These are phyloP conservation scores for Styela plicata DNA, from an alignment of 23 tunicate genomes.

Conservation along the genomic window DNA sequence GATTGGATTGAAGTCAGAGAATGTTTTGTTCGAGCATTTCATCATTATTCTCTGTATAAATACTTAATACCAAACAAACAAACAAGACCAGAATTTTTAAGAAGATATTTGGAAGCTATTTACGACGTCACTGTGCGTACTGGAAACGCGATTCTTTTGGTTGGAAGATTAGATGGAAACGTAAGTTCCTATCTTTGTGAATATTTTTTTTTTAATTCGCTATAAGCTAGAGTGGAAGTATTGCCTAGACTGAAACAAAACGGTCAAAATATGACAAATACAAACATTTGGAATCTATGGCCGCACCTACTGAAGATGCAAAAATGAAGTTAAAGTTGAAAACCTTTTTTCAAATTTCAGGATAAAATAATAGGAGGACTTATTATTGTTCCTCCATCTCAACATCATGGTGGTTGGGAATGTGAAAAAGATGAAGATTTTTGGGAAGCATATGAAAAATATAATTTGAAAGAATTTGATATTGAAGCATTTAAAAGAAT, in stretches of 20 bases:
- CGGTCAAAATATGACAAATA: too few species aligned
- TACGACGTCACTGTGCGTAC: slow-evolving; percentile 76
- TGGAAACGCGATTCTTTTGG: slow-evolving; percentile 53
- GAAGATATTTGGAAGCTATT: slow-evolving; percentile 78
- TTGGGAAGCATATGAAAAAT: slow-evolving; percentile 75
- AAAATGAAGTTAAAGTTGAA: too few species aligned
- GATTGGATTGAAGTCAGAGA: slow-evolving; percentile 70
- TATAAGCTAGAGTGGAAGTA: too few species aligned
- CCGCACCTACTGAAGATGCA: too few species aligned
- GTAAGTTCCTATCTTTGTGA: neutral
- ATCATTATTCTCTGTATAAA: slow-evolving; percentile 76
- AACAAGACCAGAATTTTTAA: slow-evolving; percentile 66
- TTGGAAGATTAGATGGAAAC: neutral
- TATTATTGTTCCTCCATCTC: slow-evolving; percentile 73
- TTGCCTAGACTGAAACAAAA: too few species aligned
- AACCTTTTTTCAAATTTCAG: slow-evolving; percentile 7
- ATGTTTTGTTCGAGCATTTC: slow-evolving; percentile 65
- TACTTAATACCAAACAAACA: slow-evolving; percentile 72
- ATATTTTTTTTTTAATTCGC: too few species aligned
- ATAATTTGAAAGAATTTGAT: slow-evolving; percentile 46
- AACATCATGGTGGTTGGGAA: slow-evolving; percentile 70
- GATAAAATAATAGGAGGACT: slow-evolving; percentile 63
- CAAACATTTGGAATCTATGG: too few species aligned
- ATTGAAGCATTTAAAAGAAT: slow-evolving; percentile 35
- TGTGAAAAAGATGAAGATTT: slow-evolving; percentile 55